Conservation (phyloP, 1,140 invertebrate species). For the Cherax destructor region DNA sequence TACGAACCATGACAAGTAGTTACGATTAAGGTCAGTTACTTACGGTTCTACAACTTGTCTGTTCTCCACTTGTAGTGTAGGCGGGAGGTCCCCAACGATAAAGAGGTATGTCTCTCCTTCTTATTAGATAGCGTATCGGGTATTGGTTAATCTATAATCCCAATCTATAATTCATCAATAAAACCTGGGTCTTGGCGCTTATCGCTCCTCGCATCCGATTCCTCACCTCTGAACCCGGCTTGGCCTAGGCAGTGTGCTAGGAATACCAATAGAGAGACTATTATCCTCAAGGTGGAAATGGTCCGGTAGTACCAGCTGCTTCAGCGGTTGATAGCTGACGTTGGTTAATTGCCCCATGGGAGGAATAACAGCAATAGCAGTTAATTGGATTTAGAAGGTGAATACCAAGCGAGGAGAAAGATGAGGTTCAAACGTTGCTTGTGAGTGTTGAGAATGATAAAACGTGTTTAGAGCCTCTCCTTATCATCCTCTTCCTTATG, state of each 20-base stretch:
- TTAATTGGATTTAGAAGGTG: neutral
- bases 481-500: neutral
- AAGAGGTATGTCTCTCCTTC: constrained; percentile 14
- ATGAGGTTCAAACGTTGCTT: neutral
- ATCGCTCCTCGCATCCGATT: constrained; percentile 27
- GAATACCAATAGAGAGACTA: neutral
- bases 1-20: no score
- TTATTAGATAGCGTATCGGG: constrained; percentile 52
- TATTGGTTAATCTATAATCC: constrained; percentile 55
- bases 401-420: neutral
- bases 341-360: neutral
- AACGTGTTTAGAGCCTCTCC: neutral
- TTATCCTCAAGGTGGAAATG: neutral
- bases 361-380: neutral
- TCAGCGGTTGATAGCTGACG: neutral
- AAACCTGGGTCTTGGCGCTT: constrained; percentile 29
- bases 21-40: no score
- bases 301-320: neutral
- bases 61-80: no score
- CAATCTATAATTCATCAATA: constrained; percentile 59
- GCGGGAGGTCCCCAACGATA: neutral
- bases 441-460: neutral
- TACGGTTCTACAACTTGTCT: no score
- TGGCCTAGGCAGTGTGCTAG: neutral
- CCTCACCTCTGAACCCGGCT: neutral